Percentiles rank a stretch among this genome's conserved stretches.
Conservation (phyloP, 2,797 vertebrate species). For the Enoplosus armatus region DNA sequence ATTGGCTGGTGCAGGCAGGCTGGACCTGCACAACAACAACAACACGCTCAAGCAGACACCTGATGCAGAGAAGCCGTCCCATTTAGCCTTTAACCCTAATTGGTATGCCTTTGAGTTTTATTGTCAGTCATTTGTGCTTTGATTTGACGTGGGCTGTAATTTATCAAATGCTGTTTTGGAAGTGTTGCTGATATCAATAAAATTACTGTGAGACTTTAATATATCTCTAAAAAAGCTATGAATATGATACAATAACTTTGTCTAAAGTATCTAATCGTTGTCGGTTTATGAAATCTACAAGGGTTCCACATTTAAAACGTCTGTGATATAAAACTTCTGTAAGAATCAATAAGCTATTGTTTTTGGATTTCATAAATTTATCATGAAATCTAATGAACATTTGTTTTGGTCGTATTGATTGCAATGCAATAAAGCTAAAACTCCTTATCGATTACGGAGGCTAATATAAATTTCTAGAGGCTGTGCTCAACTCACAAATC, state of each 20-base stretch:
- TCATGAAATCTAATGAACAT: conserved; percentile 54
- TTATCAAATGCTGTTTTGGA: conserved; percentile 40
- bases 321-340: conserved; percentile 34
- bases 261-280: conserved; percentile 14
- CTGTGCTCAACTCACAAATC: conserved; percentile 23
- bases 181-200: conserved; percentile 12
- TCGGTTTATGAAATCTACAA: conserved; percentile 20
- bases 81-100: conserved; percentile 43
- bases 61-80: conserved; percentile 35
- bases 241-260: conserved; percentile 14
- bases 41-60: conserved; percentile 26
- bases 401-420: conserved; percentile 61
- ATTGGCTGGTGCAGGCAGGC: conserved; percentile 50
- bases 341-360: conserved; percentile 48
- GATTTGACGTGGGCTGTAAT: conserved; percentile 34
- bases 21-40: conserved; percentile 30
- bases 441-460: conserved; percentile 51
- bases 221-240: neutral
- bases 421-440: conserved; percentile 54
- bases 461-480: conserved; percentile 35
- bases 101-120: conserved; percentile 12
- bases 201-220: conserved; percentile 6
- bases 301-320: conserved; percentile 14
- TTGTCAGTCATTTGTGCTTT: conserved; percentile 4
- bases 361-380: conserved; percentile 47